These are phyloP conservation scores for Dicranocentrus wangi DNA, from an alignment of 2,888 invertebrate genomes.

Conservation along the genomic window DNA sequence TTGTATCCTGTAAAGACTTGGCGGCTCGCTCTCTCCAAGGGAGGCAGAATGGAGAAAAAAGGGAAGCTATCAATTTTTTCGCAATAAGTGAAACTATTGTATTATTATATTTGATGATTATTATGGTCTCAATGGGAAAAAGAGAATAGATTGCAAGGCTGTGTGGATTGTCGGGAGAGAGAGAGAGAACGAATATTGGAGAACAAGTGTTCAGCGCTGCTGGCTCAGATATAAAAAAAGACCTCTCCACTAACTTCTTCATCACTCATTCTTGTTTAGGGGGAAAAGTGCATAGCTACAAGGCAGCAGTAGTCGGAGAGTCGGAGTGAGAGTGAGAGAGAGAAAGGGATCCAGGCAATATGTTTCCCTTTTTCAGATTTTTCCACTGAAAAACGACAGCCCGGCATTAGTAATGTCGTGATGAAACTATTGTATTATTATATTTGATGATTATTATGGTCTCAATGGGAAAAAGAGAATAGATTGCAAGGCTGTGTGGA, in stretches of 20 bases:
- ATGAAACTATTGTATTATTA: slow-evolving; percentile 43
- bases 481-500: neutral
- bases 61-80: slow-evolving; percentile 42
- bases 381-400: neutral
- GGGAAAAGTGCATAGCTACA: slow-evolving; percentile 35
- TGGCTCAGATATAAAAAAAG: neutral
- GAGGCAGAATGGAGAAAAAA: neutral
- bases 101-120: slow-evolving; percentile 44
- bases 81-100: slow-evolving; percentile 42
- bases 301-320: too few relatives aligned
- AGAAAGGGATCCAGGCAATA: too few relatives aligned
- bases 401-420: neutral
- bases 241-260: too few relatives aligned
- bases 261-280: neutral
- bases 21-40: slow-evolving; percentile 1
- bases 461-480: slow-evolving; percentile 19
- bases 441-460: slow-evolving; percentile 33
- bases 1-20: slow-evolving; percentile 30
- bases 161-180: neutral
- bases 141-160: neutral
- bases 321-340: too few relatives aligned
- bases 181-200: neutral
- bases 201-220: neutral
- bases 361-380: slow-evolving; percentile 4
- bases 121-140: slow-evolving; percentile 28